Base-by-base conservation (phyloP, 2,113 vertebrate genomes). In the Rhombomys opimus region DNA sequence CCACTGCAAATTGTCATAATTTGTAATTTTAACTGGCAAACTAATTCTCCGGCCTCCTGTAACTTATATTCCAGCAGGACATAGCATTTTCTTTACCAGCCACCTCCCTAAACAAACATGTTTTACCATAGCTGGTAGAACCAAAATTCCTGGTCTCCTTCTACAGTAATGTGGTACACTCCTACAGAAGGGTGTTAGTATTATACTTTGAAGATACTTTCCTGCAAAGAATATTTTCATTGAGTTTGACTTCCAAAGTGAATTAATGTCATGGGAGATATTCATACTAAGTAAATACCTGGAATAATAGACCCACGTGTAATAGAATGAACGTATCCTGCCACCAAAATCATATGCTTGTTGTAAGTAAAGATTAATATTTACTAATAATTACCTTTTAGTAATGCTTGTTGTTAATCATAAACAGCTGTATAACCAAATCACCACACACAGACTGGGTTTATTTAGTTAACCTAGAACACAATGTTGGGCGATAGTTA, bases 11-110 rank as follows among this genome's bases (percentile, higher is more conserved):
- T 20, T 88, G 76, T 35, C 23, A 35, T 91, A 80, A 61, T 59
- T 82, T 67, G 18, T 92, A 46, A 57, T 87, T 84, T 87, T 93
- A 84, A 41, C 80, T 38, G 57, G 38, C 63, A 23, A 38, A n/a
- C 81, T n/a, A 63, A 18, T 84, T 84, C 81, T 41, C n/a, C n/a
- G 15, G n/a, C n/a, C n/a, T 63, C 81, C 23, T 63, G 59, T 63
- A 63, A 76, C 50, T 86, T 59, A 17, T 86, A 68, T 85, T 87
- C 87, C 93, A 89, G 18, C 52, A 93, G 73, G 76, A 89, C 41
- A 84, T 25, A 80, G 32, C 2, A 25, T 81, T 94, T 76, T 92
- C 81, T 85, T 94, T 85, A 76, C 50, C 82, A 38, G 73, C 38
- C 52, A 94, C 22, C 61, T 57, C 77, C 73, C 46, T 72, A 90